Base-by-base conservation (phyloP, 2,113 vertebrate species). In the Urocolius indicus region DNA sequence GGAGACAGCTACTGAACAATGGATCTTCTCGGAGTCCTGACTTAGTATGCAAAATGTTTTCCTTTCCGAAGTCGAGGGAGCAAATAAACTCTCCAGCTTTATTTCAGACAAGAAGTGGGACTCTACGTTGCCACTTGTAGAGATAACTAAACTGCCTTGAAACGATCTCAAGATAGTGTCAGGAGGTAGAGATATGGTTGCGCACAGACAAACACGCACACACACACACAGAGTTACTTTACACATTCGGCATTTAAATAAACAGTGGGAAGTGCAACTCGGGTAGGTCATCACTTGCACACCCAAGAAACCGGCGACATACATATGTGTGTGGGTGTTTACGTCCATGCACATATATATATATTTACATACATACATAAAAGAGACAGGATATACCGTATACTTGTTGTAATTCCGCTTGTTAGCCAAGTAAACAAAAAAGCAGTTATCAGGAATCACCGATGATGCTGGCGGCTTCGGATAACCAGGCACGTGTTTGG, bases 391-490 rank as follows among this genome's bases (percentile, higher is more conserved):
- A 6, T 34, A 2, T 15, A 54, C 1, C 1, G 0, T 27, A 9
- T 30, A n/a, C 32, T 30, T 58, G 38, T 41, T 65, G 36, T 46
- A 74, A 67, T 81, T 73, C 52, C 36, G 57, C 34, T 43, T 83
- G 91, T 92, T 92, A 93, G 75, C 87, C 59, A 65, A 79, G 66
- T 81, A 79, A 96, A 95, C 74, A 46, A 66, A 93, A 92, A 92
- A 87, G 69, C 78, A 91, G 49, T 92, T 93, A 91, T 55, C 87
- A 92, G 86, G 63, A 95, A 90, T 87, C 95, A 89, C 81, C 95
- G 78, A 87, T 23, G 72, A 72, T 86, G 95, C 79, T 75, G 88
- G 76, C 79, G 88, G 78, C 80, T 91, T 89, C 62, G 86, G 81
- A 67, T 75, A 86, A 92, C 52, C 81, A 76, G 86, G 68, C 78